These are phyloP conservation scores for Lerista edwardsae DNA, from an alignment of 2,797 vertebrate species.

Conservation along the genomic window DNA sequence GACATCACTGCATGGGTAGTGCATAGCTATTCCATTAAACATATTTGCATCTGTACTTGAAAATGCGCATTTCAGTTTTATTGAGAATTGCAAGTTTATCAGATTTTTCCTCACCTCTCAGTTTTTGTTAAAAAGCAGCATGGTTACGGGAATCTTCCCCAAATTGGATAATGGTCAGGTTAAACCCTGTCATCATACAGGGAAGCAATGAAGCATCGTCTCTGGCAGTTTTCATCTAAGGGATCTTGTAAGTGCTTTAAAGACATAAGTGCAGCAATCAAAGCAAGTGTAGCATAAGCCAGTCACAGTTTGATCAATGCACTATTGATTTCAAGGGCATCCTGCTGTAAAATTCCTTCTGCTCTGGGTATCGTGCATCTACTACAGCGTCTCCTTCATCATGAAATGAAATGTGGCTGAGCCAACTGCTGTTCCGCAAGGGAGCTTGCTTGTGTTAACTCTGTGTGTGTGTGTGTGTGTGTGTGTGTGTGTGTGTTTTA, in stretches of 20 bases:
- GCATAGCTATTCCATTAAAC: not conserved
- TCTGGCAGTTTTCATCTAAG: conserved; percentile 3
- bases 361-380: conserved; percentile 21
- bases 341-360: conserved; percentile 33
- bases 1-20: no score
- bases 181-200: conserved; percentile 20
- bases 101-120: not conserved
- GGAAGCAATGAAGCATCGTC: conserved; percentile 15
- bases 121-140: conserved; percentile 14
- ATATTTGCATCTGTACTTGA: not conserved
- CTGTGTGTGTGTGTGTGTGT: no score
- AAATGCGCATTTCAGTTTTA: not conserved
- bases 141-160: conserved; percentile 1
- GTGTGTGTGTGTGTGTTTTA: no score
- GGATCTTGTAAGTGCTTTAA: conserved; percentile 18
- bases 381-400: not conserved
- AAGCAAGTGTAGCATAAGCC: not conserved
- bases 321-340: not conserved
- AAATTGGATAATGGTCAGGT: conserved; percentile 9
- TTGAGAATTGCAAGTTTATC: not conserved
- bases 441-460: not conserved
- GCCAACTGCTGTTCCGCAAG: not conserved
- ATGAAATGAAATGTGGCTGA: conserved; percentile 10
- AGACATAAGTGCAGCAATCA: conserved; percentile 15
- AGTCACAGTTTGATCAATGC: not conserved